Evolutionary conservation across 2,113 vertebrate species (phyloP).

Genomic region (Fregata magnificens): DNA sequence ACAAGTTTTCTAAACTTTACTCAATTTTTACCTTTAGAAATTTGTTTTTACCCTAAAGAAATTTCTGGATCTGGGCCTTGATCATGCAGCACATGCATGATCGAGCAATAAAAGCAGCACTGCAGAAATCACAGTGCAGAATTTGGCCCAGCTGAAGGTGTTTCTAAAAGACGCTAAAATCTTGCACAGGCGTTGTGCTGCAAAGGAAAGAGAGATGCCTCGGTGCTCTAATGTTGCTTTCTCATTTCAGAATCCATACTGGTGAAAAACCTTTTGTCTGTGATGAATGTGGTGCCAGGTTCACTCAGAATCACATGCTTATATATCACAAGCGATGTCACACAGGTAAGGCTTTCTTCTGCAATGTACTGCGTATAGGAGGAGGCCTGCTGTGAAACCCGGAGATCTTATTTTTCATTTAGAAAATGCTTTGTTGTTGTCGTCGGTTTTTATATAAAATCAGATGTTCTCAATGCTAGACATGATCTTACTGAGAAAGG

Average conservation of each 20-base stretch:
- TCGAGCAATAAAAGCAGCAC: neutral
- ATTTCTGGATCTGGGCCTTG: neutral
- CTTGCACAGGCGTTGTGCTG: neutral
- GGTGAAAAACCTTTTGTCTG: conserved; percentile 97
- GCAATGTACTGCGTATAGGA: accelerated
- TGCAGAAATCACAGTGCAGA: neutral
- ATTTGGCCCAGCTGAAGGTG: neutral
- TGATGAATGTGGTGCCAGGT: conserved; percentile 89
- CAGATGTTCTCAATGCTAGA: accelerated
- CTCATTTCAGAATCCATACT: conserved; percentile 89
- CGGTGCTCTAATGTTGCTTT: conserved; percentile 13
- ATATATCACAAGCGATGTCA: conserved; percentile 95
- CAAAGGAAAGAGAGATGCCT: neutral
- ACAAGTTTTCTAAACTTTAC: neutral
- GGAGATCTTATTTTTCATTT: neutral
- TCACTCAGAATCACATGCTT: conserved; percentile 99
- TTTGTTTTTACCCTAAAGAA: neutral
- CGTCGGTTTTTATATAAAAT: neutral
- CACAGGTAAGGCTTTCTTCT: conserved; percentile 81
- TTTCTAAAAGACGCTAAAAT: neutral
- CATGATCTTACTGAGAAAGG: neutral
- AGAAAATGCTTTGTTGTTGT: accelerated
- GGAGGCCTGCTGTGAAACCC: neutral
- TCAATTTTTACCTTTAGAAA: neutral
- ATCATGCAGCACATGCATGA: neutral